Base-by-base conservation (phyloP, 2,888 invertebrate species). In the Acanthosoma haemorrhoidale region DNA sequence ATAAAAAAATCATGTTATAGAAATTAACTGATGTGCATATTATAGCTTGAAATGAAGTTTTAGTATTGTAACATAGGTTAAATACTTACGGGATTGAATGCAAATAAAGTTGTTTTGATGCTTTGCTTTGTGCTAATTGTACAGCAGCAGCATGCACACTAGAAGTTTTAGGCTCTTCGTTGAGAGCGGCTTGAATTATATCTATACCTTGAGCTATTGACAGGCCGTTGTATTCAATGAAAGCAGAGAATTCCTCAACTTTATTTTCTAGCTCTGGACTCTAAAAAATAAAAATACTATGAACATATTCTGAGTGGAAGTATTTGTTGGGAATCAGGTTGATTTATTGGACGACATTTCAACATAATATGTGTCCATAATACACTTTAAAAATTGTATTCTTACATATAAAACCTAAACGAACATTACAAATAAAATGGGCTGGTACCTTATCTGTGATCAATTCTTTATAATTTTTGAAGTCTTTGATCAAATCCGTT, bases 141-240 rank as follows among this genome's bases (percentile, higher is more conserved):
- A 80, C 78, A 0, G 88, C 88, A 0, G 88, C 88, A 71, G 82
- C 83, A 21, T 83, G 79, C 74, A 84, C 85, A 0, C 89, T 81
- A 36, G 81, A 81, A 25, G 85, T 86, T 70, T 82, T 82, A 34
- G 81, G 80, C n/a, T 85, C 83, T 77, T 88, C 83, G 75, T 87
- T 87, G 25, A 91, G 79, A 3, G 87, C 88, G 74, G 88, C 85
- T 77, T 91, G 90, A 16, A 90, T 80, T 51, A 90, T 84, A 77
- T 89, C 87, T 0, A 86, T 84, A 73, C 82, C 82, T 5, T 84
- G 84, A 74, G 85, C 84, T 58, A 90, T 80, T 72, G 86, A 83
- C 25, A 84, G 83, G 2, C 88, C 87, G 75, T 86, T 84, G 2
- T 83, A 83, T 75, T 84, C 83, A 15, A 90, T 80, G 79, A 88